Evolutionary conservation across 2,797 vertebrate genomes (phyloP), one percentile per base, ranked within the genome.

Genomic region (Phrynocephalus forsythii): DNA sequence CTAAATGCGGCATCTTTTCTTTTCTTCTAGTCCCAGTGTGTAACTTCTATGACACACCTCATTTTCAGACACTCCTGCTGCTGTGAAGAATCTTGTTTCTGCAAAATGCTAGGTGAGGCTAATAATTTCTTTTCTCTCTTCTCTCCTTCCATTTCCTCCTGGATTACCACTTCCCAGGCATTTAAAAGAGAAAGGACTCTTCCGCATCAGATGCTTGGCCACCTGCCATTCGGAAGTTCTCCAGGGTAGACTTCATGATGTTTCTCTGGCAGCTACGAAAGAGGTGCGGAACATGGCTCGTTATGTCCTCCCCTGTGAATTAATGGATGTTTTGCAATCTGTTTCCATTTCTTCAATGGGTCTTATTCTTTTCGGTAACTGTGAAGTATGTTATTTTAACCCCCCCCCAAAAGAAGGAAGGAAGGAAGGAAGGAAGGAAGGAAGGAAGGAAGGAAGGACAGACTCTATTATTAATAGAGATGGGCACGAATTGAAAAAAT

Each of bases 161-260:
- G 84, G 79, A 79, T 83, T 85, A 88, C 93, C 91, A 79, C 50
- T 86, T 93, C 88, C 90, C 94, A 97, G 97, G 96, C 85, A 96
- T 82, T 71, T 91, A 90, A 97, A 97, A 91, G 83, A 89, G 63
- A 95, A 95, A 89, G 96, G 95, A 16, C 94, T 97, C 87, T 44
- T 82, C 71, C 94, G 28, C 33, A 68, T 97, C 91, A 94, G 88
- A 86, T n/a, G 91, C 38, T 90, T 97, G 96, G 94, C 94, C 0
- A 50, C 84, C 85, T 97, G 88, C 83, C 95, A 97, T 81, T 63
- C 95, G 0, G 90, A 96, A 67, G 91, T 97, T 83, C 94, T 97
- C 0, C 85, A 92, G 0, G n/a, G 79, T 16, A 92, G 91, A 52
- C 94, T 97, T 79, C 92, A 89, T 7, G 95, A 96, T 0, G 87